phyloP scores from a whole-genome alignment of 2,888 invertebrate genomes.

The Plagodis pulveraria region DNA sequence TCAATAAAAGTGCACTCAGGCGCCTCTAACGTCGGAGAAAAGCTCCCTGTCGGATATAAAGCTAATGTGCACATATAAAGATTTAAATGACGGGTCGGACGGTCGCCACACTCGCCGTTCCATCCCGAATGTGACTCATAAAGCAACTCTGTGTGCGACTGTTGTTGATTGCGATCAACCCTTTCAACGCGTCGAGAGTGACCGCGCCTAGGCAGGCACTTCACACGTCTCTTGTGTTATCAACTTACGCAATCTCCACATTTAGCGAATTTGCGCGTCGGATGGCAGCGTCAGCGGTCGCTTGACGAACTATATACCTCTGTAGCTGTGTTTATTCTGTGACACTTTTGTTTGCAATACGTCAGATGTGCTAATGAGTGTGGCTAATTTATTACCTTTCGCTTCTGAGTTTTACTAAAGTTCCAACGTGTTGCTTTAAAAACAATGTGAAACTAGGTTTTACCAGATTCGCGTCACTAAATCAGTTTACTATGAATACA shows the following conservation, averaged over 20 bases:
- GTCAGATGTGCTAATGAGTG: neutral
- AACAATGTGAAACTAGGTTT: neutral
- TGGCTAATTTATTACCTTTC: too few relatives aligned
- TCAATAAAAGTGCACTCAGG: conserved; percentile 81
- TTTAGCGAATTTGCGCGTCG: conserved; percentile 36
- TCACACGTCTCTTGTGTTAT: conserved; percentile 40
- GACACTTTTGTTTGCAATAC: neutral
- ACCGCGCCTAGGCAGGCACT: conserved; percentile 33
- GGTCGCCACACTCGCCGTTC: conserved; percentile 32
- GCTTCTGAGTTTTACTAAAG: too few relatives aligned
- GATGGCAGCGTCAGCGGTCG: conserved; percentile 24
- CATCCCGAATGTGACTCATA: conserved; percentile 35
- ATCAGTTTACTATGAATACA: neutral
- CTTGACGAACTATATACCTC: conserved; percentile 11
- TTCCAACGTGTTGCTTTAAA: too few relatives aligned
- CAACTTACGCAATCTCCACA: conserved; percentile 28
- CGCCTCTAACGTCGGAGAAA: conserved; percentile 67
- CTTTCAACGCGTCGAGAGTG: conserved; percentile 36
- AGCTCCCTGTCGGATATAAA: conserved; percentile 75
- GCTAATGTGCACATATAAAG: conserved; percentile 80
- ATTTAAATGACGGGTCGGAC: conserved; percentile 70
- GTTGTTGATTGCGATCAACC: conserved; percentile 41
- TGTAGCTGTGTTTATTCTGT: neutral
- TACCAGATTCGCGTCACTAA: neutral
- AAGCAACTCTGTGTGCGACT: conserved; percentile 37